A percentile compares a stretch with the other conserved stretches of the same genome.
phyloP scores from a whole-genome alignment of 2,797 vertebrate genomes.

The Alcedo atthis region DNA sequence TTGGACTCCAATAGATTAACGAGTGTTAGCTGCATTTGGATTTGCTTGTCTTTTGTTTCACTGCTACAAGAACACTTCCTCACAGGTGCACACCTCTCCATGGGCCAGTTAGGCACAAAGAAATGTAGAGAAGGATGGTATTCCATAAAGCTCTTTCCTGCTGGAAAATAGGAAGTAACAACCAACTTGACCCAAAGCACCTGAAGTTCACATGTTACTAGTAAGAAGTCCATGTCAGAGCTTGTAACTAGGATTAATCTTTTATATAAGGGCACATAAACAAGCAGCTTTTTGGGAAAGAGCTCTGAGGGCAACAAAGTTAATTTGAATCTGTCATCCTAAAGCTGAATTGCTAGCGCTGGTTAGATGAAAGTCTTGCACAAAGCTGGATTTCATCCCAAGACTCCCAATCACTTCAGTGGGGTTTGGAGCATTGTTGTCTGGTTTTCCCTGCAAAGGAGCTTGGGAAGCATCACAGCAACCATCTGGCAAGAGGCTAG shows the following conservation, averaged over 20 bases:
- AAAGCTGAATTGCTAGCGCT: not conserved
- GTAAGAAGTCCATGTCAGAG: not conserved
- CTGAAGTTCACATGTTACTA: not conserved
- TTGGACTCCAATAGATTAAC: slow-evolving; percentile 21
- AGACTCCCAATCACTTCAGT: not conserved
- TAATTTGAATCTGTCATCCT: accelerated
- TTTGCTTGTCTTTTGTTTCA: not conserved
- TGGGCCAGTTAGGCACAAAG: not conserved
- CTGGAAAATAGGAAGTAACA: not conserved
- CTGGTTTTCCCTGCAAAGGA: not conserved
- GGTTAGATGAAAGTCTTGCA: not conserved
- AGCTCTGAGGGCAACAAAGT: not conserved
- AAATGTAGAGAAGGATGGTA: not conserved
- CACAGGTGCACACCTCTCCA: not conserved
- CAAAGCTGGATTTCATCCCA: not conserved
- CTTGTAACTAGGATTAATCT: not conserved
- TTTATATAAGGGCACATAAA: not conserved
- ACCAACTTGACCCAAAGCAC: not conserved
- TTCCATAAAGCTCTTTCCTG: not conserved
- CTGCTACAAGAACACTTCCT: not conserved
- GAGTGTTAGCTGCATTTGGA: not conserved
- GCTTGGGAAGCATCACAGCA: not conserved
- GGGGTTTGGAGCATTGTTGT: not conserved
- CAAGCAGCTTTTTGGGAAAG: not conserved
- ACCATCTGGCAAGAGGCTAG: not conserved